Evolutionary conservation across 2,113 vertebrate genomes (phyloP), one percentile per base, ranked within the genome.

Genomic region (Symphodus melops): DNA sequence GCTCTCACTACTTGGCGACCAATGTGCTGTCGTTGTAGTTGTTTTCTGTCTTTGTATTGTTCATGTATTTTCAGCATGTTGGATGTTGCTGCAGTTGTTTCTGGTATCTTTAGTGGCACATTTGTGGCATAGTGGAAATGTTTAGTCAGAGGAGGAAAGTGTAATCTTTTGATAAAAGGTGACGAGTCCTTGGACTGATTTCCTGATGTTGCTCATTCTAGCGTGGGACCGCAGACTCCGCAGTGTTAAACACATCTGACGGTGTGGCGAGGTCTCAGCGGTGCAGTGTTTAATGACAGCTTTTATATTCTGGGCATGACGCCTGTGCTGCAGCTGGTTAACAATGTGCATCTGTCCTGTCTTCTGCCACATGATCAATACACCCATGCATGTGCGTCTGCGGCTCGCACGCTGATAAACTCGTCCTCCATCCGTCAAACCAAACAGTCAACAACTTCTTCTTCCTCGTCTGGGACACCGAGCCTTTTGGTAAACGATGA

Each of bases 301-400:
- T 48, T 89, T 86, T 76, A 80, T 65, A 88, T 91, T 87, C 86
- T 8, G 74, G 74, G 73, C 75, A 71, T 75, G 68, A n/a, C 7
- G 57, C 75, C 84, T 23, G 52, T 61, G 58, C 71, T 72, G 77
- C 80, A 77, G 76, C 77, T 83, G 84, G 81, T 81, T 68, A 76
- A 86, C 74, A 81, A 48, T 20, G 79, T 72, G 65, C 80, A 86
- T 77, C 82, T 86, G 75, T 82, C 81, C 65, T 9, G 0, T 61
- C 65, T 14, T 44, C 71, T 62, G 33, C 65, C 56, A 46, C 19
- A 6, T 72, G 65, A 84, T 86, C 85, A 76, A 84, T 80, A 79
- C 64, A 6, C 1, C 17, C 48, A 20, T 51, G 17, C 65, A 13
- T 54, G 64, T 65, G 56, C 9, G 2, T 75, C 63, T 54, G 68